Evolutionary conservation across 2,888 invertebrate genomes (phyloP), one percentile per base, ranked within the genome.

Genomic region (Harpalus rubripes): DNA sequence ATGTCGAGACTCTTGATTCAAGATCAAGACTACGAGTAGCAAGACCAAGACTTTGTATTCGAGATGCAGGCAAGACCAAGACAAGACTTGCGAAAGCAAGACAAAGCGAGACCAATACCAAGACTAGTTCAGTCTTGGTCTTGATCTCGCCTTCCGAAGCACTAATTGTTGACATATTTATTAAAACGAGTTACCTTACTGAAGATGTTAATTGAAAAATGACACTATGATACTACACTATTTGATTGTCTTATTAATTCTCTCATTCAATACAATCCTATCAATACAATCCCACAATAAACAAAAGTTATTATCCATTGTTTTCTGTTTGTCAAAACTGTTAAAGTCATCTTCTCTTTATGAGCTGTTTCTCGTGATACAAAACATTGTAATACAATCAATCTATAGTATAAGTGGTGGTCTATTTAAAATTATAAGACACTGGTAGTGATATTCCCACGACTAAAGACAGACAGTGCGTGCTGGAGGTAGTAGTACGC

Each of bases 401-500:
- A 52, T 52, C 44, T 52, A 52, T 52, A 52, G 44, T 12, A 52
- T 12, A 52, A 52, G 44, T 52, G 44, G 44, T 52, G 12, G 44
- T 52, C 10, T 12, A 52, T 52, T 52, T 52, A 52, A 52, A 52
- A 12, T 52, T 8, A 52, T 52, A 52, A 52, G 7, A 4, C 12
- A 52, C 10, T 52, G 16, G 16, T 16, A 15, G n/a, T n/a, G n/a
- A n/a, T n/a, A 59, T 59, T 59, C 59, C 59, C 59, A 59, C 59
- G 59, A 59, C 8, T 12, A n/a, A 18, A 22, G 68, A 32, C 32
- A 32, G 32, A 32, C 3, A 32, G 32, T 32, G 32, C 32, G 32
- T 32, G 32, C 32, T 32, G 32, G 32, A 32, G 32, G 32, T 32
- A 32, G 32, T 32, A 32, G n/a, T 68, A 68, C 68, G 68, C 68